Evolutionary conservation across 2,888 invertebrate genomes (phyloP), one percentile per base, ranked within the genome.

Genomic region (Crossocerus cetratus): DNA sequence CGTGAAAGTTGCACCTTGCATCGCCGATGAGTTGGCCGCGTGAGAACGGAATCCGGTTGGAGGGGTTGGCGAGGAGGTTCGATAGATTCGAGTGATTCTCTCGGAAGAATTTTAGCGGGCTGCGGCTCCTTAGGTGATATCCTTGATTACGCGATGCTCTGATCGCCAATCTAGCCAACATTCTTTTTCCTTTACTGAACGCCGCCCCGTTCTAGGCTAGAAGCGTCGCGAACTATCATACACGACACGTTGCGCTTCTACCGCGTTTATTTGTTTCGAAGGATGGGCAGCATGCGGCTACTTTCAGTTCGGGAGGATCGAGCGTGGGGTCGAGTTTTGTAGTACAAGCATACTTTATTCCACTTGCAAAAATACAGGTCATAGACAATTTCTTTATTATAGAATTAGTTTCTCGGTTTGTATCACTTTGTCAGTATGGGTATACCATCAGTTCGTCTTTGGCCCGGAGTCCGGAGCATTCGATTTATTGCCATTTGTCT

Each of bases 261-360:
- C 0, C 14, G n/a, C 49, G 14, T 16, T 49, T 49, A 16, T 49
- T 14, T 49, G 11, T 16, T n/a, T 49, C n/a, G 14, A 45, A 32
- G 45, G 13, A 0, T n/a, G 13, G 4, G 0, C 14, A 49, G 49
- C 14, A 1, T n/a, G 49, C 16, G 16, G 13, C 49, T 49, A 49
- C 14, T 49, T 49, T 49, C 49, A 49, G n/a, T n/a, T n/a, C n/a
- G n/a, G n/a, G n/a, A 13, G 14, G 49, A 16, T 49, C 16, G 3
- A 49, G 16, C 13, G 5, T 11, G 14, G 14, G 1, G 49, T n/a
- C 3, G 3, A 20, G 1, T 91, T 91, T 65, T 90, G 90, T 67
- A 91, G 90, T 67, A 91, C 91, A 86, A 87, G 86, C 84, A 81
- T 79, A 71, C 71, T 87, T 84, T 82, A 85, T 87, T 88, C 84